A percentile compares a stretch with the other conserved stretches of the same genome.
phyloP scores from a whole-genome alignment of 2,797 vertebrate species.

The Nannoperca australis region DNA sequence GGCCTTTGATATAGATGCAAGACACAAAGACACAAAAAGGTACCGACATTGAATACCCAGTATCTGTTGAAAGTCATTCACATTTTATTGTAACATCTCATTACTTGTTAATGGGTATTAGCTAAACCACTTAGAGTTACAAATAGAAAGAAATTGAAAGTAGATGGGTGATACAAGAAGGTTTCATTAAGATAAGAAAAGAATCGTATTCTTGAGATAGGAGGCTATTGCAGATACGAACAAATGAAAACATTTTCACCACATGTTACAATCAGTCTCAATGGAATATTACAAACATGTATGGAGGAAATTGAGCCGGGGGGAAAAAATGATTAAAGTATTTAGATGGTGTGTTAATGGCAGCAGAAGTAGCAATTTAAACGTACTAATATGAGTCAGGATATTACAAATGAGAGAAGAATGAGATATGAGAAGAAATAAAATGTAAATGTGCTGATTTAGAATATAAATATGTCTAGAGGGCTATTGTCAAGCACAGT shows the following conservation, averaged over 20 bases:
- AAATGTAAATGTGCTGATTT: not conserved
- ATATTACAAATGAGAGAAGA: not conserved
- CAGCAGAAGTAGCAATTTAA: not conserved
- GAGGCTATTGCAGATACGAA: not conserved
- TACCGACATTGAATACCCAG: not conserved
- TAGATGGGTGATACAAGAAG: not conserved
- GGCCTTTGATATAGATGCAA: slow-evolving; percentile 45
- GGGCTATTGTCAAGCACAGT: not conserved
- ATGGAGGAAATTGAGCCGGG: not conserved
- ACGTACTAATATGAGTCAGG: not conserved
- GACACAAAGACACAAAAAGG: not conserved
- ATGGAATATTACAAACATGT: not conserved
- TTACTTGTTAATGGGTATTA: not conserved
- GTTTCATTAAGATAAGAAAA: not conserved
- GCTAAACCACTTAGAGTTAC: not conserved
- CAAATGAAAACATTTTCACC: not conserved
- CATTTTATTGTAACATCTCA: not conserved
- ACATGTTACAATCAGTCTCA: not conserved
- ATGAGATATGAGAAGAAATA: not conserved
- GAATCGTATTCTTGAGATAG: not conserved
- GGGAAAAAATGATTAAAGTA: not conserved
- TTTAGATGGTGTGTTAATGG: not conserved
- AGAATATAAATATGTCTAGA: not conserved
- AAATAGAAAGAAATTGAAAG: not conserved
- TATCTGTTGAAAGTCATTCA: not conserved